phyloP scores from a whole-genome alignment of 2,888 invertebrate species.

The Timema cristinae region DNA sequence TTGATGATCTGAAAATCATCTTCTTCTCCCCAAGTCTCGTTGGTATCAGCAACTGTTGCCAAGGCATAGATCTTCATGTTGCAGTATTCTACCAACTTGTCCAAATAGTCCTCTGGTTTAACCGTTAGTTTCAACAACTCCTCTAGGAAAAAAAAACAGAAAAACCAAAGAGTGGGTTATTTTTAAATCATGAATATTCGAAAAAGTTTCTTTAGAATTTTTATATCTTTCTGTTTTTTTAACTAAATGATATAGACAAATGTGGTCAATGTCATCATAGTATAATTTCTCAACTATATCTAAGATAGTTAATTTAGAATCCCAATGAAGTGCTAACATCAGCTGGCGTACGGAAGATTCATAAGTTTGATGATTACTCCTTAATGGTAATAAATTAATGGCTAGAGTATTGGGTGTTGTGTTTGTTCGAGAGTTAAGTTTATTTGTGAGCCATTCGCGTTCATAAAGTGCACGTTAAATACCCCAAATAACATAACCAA shows the following conservation, averaged over 20 bases:
- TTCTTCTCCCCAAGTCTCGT: constrained; percentile 77
- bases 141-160: constrained; percentile 43
- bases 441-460: too few relatives aligned
- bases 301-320: too few relatives aligned
- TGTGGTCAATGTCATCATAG: neutral
- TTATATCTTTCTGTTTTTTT: neutral
- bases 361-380: too few relatives aligned
- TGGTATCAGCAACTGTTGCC: constrained; percentile 74
- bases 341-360: too few relatives aligned
- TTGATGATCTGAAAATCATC: constrained; percentile 77
- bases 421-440: too few relatives aligned
- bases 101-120: constrained; percentile 65
- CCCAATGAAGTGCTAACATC: too few relatives aligned
- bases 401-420: too few relatives aligned
- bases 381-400: too few relatives aligned
- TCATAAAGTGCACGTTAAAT: too few relatives aligned
- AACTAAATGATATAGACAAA: neutral
- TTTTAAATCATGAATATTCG: too few relatives aligned
- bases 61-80: constrained; percentile 75
- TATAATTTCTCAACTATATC: too few relatives aligned
- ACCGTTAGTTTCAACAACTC: constrained; percentile 56
- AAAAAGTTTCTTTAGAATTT: neutral
- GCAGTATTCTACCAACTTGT: constrained; percentile 75
- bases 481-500: too few relatives aligned
- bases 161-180: neutral